Conservation (phyloP, 2,888 invertebrate species). For the Oscheius sp. region DNA sequence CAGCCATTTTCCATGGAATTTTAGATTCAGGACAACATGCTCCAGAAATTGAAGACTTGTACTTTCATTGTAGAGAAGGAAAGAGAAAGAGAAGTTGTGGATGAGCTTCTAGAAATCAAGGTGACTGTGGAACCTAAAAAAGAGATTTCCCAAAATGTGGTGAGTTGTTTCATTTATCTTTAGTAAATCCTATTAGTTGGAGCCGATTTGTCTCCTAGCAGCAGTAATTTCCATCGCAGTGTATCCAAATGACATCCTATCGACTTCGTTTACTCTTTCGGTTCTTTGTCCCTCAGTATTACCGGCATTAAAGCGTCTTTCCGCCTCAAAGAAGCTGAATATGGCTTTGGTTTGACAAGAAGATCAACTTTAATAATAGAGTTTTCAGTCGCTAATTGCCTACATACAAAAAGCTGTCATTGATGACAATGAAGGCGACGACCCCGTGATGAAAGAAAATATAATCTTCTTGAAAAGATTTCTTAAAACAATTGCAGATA, state of each 20-base stretch:
- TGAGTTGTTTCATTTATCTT: too few species aligned
- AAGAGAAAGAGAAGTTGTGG: constrained; percentile 11
- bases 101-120: background rate
- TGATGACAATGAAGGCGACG: background rate
- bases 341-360: background rate
- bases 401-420: constrained; percentile 16
- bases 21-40: background rate
- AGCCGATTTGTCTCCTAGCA: background rate
- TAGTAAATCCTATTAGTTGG: too few species aligned
- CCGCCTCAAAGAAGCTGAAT: constrained; percentile 9
- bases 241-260: constrained; percentile 14
- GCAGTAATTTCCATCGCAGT: constrained; percentile 4
- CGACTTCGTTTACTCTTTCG: constrained; percentile 4
- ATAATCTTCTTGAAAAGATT: background rate
- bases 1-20: background rate
- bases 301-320: background rate
- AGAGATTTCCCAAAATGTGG: too few species aligned
- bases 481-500: constrained; percentile 2
- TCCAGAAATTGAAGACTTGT: background rate
- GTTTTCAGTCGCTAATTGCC: background rate
- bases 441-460: background rate
- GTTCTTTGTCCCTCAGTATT: constrained; percentile 9
- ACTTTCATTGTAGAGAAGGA: background rate
- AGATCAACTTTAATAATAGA: background rate
- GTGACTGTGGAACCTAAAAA: background rate